Percentiles rank a stretch among this genome's conserved stretches.
Conservation (phyloP, 1,140 invertebrate genomes). For the Helicoverpa armigera region DNA sequence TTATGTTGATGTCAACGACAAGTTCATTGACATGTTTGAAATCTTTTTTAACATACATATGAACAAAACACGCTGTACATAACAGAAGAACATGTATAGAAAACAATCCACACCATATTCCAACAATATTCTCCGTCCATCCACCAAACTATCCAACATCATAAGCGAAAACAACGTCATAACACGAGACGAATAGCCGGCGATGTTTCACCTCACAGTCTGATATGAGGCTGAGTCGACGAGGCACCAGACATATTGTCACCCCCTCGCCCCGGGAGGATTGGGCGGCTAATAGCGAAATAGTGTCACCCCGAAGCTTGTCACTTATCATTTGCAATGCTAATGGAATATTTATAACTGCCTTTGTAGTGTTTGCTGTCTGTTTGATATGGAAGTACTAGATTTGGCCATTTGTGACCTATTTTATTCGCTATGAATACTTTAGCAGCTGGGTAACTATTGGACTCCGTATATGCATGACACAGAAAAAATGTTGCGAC, state of each 20-base stretch:
- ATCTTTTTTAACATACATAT: too few relatives aligned
- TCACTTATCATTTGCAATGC: conserved; percentile 57
- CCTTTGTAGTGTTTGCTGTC: conserved; percentile 13
- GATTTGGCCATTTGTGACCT: not conserved
- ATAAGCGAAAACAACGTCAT: conserved; percentile 38
- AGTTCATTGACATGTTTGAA: too few relatives aligned
- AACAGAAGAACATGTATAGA: not conserved
- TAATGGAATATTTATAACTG: conserved; percentile 54
- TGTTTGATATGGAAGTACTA: not conserved
- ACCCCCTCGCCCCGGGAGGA: conserved; percentile 47
- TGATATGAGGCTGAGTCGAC: conserved; percentile 23
- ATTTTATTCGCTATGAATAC: too few relatives aligned
- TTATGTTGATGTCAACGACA: too few relatives aligned
- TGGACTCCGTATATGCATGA: too few relatives aligned
- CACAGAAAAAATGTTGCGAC: too few relatives aligned
- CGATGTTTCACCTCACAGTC: conserved; percentile 33
- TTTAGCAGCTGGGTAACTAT: too few relatives aligned
- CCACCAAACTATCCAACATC: conserved; percentile 6
- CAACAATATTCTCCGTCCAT: not conserved
- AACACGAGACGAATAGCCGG: conserved; percentile 35
- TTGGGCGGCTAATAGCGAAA: conserved; percentile 56
- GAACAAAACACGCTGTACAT: too few relatives aligned
- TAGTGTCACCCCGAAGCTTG: conserved; percentile 55
- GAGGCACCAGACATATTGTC: conserved; percentile 50
- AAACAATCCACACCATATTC: not conserved